phyloP scores from a whole-genome alignment of 2,113 vertebrate species.

The Leuciscus idus region DNA sequence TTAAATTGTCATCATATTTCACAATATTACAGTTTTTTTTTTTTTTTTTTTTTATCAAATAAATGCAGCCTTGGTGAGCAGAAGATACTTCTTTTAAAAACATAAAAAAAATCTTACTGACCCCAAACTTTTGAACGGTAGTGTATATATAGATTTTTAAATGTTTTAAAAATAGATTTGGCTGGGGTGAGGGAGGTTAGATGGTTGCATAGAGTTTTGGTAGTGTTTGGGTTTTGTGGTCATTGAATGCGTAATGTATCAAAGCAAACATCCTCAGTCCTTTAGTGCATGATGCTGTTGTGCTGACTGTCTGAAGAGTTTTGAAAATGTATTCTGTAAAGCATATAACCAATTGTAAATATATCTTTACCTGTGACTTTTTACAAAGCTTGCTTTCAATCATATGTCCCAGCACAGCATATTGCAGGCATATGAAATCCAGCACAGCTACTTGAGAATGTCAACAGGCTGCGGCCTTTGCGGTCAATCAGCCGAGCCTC shows the following conservation, averaged over 20 bases:
- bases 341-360: not conserved
- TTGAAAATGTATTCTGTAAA: not conserved
- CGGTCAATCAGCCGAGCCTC: not conserved
- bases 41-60: no score
- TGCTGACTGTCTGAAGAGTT: not conserved
- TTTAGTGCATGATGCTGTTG: not conserved
- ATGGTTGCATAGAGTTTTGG: not conserved
- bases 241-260: not conserved
- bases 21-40: no score
- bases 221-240: not conserved
- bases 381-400: not conserved
- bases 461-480: conserved; percentile 17
- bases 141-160: no score
- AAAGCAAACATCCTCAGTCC: not conserved
- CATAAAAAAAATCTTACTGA: no score
- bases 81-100: no score
- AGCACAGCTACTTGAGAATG: conserved; percentile 15
- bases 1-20: no score
- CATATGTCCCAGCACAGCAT: not conserved
- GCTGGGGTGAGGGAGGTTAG: no score
- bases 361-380: not conserved
- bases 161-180: no score
- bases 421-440: not conserved
- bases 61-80: no score
- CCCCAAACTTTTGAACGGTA: no score